Evolutionary conservation across 2,888 invertebrate genomes (phyloP).

Genomic region (Philopedon plagiatum): DNA sequence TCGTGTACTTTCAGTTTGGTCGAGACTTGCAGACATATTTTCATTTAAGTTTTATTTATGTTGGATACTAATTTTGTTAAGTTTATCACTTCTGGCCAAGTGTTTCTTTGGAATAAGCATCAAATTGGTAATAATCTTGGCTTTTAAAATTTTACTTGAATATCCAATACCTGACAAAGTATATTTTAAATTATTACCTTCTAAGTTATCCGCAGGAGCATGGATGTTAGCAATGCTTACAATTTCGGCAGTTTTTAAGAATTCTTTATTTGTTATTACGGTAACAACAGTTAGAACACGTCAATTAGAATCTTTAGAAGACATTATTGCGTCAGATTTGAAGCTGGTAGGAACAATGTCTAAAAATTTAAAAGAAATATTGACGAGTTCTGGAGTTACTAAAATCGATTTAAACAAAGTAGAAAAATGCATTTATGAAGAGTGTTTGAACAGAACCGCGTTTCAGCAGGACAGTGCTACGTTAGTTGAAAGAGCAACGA

Average conservation of each 20-base stretch:
- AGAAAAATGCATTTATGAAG: background rate
- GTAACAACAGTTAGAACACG: conserved; percentile 7
- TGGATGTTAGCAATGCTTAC: conserved; percentile 14
- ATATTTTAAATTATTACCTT: background rate
- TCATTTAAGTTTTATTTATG: background rate
- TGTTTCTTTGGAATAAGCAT: background rate
- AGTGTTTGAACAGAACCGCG: conserved; percentile 6
- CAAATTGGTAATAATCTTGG: background rate
- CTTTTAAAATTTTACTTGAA: background rate
- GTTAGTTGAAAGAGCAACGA: background rate
- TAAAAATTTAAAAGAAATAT: background rate
- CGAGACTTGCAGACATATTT: background rate
- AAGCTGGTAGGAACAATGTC: background rate
- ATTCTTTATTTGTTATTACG: conserved; percentile 12
- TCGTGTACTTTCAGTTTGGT: background rate
- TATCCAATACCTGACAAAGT: background rate
- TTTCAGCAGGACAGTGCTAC: background rate
- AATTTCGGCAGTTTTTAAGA: conserved; percentile 9
- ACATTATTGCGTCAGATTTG: background rate
- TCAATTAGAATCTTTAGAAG: background rate
- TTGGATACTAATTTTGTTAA: background rate
- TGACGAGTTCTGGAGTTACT: too few species aligned
- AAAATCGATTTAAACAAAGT: background rate
- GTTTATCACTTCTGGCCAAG: background rate
- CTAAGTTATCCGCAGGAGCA: background rate